Evolutionary conservation across 1,140 invertebrate species (phyloP), one percentile per base, ranked within the genome.

Genomic region (Zaprionus inermis): DNA sequence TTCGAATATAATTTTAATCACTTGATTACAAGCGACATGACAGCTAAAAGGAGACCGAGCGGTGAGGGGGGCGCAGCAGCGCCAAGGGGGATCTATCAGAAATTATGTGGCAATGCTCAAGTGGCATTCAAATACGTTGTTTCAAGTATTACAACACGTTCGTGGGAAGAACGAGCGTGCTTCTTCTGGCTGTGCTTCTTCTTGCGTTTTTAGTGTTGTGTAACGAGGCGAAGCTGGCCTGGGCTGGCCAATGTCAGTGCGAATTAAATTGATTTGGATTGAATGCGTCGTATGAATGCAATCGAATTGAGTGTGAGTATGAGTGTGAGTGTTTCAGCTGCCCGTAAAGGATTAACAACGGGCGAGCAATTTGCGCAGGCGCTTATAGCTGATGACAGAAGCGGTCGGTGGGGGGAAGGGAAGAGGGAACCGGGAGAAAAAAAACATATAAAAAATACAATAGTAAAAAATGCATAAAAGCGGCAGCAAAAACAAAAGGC

Each of bases 21-120:
- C 85, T 89, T 89, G 83, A 89, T 84, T 89, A 89, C 85, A 83
- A 76, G 80, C 80, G 81, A 89, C 84, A 89, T 83, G 84, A 89
- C 84, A 89, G 83, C 61, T 76, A 84, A 75, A 84, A 80, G 78
- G 54, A 81, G 84, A 80, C 84, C 10, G 6, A 82, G 18, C 3
- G 0, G 75, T 5, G 18, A 22, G 44, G 1, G 18, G 72, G 64
- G 78, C 7, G 3, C 1, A 2, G 0, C 2, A 80, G 77, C 74
- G 72, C 54, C 84, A 3, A n/a, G 44, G 44, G 44, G 44, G 85
- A 80, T 81, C 77, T 80, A 84, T 32, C 32, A 20, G 32, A 80
- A 78, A 71, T 78, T 24, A 61, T 74, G 68, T 72, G 49, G 57
- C 61, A 56, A 44, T 63, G 73, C 70, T 88, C 72, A 79, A 88